Base-by-base conservation (phyloP, 2,888 invertebrate genomes). In the Eurytoma californica region DNA sequence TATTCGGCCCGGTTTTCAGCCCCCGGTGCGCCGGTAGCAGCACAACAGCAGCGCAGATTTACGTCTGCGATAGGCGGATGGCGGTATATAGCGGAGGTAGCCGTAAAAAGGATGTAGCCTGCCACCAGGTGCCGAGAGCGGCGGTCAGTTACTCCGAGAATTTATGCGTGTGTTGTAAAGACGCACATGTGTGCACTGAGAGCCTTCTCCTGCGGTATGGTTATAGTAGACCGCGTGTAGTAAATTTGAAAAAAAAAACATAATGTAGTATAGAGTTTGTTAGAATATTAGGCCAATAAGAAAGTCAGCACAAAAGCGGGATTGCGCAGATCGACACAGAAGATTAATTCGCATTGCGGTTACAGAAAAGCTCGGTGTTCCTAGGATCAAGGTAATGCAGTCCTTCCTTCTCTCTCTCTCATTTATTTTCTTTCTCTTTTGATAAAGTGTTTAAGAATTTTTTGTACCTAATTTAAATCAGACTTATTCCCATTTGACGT, bases 281-380 rank as follows among this genome's bases (percentile, higher is more conserved):
- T 80, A 82, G 76, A 79, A 14, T 39, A 39, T 39, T 39, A 82
- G 82, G 82, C 81, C 83, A 82, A 82, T 84, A 82, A 81, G 80
- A 82, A 84, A 83, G 82, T 82, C 81, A 83, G 84, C 84, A 80
- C 75, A 84, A 77, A 81, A 83, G 84, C 82, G 80, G 84, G 83
- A 83, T 83, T 82, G 82, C 83, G 84, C 82, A 82, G 80, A 83
- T 83, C 77, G 81, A 82, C 72, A 82, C 77, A 79, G 80, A 80
- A 83, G 81, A 83, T 83, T 39, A 39, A 39, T 39, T 39, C 65
- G 60, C 65, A 53, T 69, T 79, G 70, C 57, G 70, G 58, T 70
- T 78, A 81, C 78, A 81, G 65, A 69, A 49, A 81, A 82, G 82
- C 83, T 61, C 39, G 39, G 39, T 39, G 9, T 39, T 39, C 9